phyloP scores from a whole-genome alignment of 2,888 invertebrate genomes.

The Xestia rhomboidea region DNA sequence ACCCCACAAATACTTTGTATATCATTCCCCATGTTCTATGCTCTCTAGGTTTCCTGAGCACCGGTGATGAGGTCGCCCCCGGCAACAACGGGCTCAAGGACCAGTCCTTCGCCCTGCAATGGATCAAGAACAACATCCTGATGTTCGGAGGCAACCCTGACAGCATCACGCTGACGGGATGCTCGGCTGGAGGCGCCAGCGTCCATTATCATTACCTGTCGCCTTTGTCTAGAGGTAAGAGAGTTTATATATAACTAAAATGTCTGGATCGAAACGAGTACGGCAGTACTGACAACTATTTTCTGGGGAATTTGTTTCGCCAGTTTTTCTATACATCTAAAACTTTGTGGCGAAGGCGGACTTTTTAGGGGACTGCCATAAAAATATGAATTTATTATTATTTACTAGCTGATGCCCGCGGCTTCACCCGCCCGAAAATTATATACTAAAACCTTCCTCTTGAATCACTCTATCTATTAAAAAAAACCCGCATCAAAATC shows the following conservation, averaged over 20 bases:
- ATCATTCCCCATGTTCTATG: background rate
- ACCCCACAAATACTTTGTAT: background rate
- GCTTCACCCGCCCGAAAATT: too few relatives aligned
- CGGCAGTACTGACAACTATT: background rate
- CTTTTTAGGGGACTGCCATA: background rate
- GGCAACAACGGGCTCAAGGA: constrained; percentile 94
- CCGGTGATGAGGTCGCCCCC: constrained; percentile 92
- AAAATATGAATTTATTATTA: too few relatives aligned
- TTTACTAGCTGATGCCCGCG: too few relatives aligned
- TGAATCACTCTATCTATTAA: too few relatives aligned
- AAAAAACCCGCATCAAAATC: too few relatives aligned
- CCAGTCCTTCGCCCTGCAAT: constrained; percentile 93
- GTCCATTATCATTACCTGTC: constrained; percentile 94
- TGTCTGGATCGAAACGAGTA: background rate
- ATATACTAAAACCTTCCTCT: too few relatives aligned
- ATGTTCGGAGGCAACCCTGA: constrained; percentile 93
- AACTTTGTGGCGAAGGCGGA: background rate
- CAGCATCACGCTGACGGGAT: constrained; percentile 92
- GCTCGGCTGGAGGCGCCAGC: constrained; percentile 94
- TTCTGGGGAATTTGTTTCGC: background rate
- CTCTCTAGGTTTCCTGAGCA: constrained; percentile 93
- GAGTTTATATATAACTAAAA: background rate
- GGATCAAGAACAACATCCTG: constrained; percentile 93
- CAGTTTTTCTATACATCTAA: background rate
- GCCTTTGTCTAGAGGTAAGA: constrained; percentile 90